Conservation (phyloP, 1,140 invertebrate species). For the Helicoverpa zea region DNA sequence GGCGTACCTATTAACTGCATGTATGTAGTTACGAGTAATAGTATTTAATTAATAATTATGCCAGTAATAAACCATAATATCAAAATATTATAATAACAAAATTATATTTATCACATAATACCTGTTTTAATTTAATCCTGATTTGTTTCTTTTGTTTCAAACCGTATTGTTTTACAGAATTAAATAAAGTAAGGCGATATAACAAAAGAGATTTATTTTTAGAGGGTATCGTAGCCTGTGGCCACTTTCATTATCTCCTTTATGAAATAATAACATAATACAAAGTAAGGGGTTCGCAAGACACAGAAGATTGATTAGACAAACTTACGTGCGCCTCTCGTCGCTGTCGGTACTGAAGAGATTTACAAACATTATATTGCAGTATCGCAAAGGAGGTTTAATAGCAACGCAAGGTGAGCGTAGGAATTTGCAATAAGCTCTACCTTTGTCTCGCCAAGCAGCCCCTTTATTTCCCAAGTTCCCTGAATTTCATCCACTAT, state of each 20-base stretch:
- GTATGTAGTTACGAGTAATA: neutral
- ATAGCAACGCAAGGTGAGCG: constrained; percentile 77
- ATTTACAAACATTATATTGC: constrained; percentile 73
- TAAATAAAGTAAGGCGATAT: too few species aligned
- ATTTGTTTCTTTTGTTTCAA: too few species aligned
- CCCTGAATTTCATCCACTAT: constrained; percentile 81
- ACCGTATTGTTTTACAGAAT: too few species aligned
- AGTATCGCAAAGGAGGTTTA: constrained; percentile 74
- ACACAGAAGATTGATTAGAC: constrained; percentile 41
- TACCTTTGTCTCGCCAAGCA: constrained; percentile 78
- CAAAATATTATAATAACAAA: too few species aligned
- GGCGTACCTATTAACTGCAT: neutral
- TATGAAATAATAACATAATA: neutral
- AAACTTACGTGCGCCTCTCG: constrained; percentile 20
- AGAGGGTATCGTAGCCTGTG: neutral
- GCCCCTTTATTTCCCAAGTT: constrained; percentile 81
- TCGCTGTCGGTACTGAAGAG: constrained; percentile 29
- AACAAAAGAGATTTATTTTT: neutral
- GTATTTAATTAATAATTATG: too few species aligned
- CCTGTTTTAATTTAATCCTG: too few species aligned
- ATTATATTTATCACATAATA: too few species aligned
- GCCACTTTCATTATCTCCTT: neutral
- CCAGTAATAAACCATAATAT: too few species aligned
- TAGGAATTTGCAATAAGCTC: constrained; percentile 83
- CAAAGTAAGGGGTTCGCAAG: neutral